These are phyloP conservation scores for Temnothorax longispinosus DNA, from an alignment of 1,140 invertebrate species.

Conservation along the genomic window DNA sequence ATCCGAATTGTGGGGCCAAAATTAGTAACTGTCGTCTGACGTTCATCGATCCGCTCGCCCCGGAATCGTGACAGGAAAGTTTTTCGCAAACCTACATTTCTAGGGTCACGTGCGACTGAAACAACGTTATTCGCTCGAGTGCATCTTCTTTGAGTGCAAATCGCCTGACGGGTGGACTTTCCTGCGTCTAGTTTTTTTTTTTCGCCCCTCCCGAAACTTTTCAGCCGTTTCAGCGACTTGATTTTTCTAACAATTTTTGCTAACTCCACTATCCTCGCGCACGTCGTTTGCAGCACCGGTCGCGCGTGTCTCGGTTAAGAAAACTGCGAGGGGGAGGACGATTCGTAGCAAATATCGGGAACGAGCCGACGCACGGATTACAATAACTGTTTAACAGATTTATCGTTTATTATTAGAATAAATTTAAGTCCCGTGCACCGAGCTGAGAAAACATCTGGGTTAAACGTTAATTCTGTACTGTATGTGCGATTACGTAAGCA, in stretches of 20 bases:
- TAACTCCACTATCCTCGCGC: neutral
- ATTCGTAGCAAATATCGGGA: neutral
- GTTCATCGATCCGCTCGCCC: conserved; percentile 11
- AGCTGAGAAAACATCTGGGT: conserved; percentile 13
- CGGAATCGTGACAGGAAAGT: conserved; percentile 50
- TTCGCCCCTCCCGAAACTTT: conserved; percentile 7
- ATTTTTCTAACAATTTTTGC: conserved; percentile 41
- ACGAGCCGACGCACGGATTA: neutral
- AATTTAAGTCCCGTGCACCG: conserved; percentile 1
- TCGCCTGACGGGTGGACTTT: conserved; percentile 8
- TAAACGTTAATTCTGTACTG: conserved; percentile 14
- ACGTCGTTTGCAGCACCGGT: conserved; percentile 20
- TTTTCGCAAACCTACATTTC: conserved; percentile 46
- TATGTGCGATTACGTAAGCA: conserved; percentile 39
- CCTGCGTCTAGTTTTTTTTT: neutral
- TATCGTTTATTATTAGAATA: neutral
- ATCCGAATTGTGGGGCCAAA: conserved; percentile 5
- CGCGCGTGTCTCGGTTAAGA: neutral
- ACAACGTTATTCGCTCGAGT: conserved; percentile 47
- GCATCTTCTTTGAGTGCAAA: conserved; percentile 51
- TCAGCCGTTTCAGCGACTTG: neutral
- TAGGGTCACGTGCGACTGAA: conserved; percentile 41
- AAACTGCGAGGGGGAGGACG: neutral
- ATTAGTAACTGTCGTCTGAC: conserved; percentile 42
- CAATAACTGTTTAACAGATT: neutral